phyloP scores from a whole-genome alignment of 2,113 vertebrate genomes.

The Paratilapia polleni region DNA sequence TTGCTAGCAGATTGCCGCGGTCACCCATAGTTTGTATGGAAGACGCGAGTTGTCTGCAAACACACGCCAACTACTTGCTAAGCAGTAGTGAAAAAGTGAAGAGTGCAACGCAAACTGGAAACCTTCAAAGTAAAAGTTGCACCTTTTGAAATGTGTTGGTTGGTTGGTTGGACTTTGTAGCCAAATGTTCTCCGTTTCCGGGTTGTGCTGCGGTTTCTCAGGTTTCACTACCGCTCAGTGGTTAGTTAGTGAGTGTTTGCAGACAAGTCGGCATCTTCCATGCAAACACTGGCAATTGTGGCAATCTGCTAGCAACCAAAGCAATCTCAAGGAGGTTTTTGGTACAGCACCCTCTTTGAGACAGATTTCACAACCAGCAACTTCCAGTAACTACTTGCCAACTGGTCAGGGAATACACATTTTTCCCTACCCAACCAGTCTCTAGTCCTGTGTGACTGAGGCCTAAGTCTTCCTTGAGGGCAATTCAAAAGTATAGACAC shows the following conservation, averaged over 20 bases:
- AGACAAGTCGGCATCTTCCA: not conserved
- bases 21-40: no score
- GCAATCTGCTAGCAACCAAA: not conserved
- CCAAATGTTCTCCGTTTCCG: not conserved
- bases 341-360: not conserved
- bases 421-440: not conserved
- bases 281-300: not conserved
- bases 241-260: not conserved
- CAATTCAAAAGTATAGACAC: no score
- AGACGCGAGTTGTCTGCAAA: not conserved
- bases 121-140: not conserved
- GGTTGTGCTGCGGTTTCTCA: not conserved
- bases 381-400: not conserved
- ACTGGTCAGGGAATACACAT: not conserved
- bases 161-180: no score
- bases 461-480: not conserved
- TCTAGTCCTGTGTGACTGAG: not conserved
- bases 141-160: not conserved
- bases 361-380: not conserved
- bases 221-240: not conserved
- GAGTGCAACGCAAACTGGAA: not conserved
- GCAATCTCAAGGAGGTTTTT: not conserved
- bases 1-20: not conserved
- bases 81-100: not conserved
- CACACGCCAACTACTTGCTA: not conserved